Percentiles rank a stretch among this genome's conserved stretches.
Conservation (phyloP, 2,888 invertebrate genomes). For the Automeris io region DNA sequence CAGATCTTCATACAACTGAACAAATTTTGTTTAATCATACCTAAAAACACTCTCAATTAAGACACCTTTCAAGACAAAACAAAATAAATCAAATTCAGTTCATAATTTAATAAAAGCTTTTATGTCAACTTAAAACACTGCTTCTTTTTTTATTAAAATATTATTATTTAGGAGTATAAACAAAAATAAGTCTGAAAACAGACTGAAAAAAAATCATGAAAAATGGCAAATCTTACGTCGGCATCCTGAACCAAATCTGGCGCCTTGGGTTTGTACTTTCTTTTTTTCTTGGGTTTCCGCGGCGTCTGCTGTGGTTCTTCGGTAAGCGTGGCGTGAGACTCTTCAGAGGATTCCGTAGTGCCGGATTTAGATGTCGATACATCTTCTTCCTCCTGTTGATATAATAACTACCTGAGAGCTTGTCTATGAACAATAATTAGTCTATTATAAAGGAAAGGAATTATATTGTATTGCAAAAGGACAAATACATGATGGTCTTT, state of each 20-base stretch:
- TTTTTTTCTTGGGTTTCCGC: conserved; percentile 53
- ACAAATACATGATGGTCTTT: no score
- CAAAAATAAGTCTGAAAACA: neutral
- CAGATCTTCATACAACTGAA: no score
- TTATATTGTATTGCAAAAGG: no score
- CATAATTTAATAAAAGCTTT: no score
- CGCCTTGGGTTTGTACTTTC: conserved; percentile 57
- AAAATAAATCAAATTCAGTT: no score
- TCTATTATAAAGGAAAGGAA: no score
- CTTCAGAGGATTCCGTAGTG: conserved; percentile 37
- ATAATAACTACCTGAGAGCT: neutral
- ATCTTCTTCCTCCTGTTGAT: conserved; percentile 52
- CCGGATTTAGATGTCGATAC: conserved; percentile 54
- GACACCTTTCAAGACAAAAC: no score
- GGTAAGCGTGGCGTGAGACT: conserved; percentile 25
- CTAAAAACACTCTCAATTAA: no score
- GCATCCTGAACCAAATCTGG: conserved; percentile 63
- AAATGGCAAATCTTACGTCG: conserved; percentile 59
- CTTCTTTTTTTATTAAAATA: no score
- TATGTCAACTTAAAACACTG: no score
- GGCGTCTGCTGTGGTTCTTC: conserved; percentile 27
- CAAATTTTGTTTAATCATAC: no score
- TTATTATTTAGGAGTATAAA: neutral
- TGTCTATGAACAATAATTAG: no score
- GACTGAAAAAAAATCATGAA: neutral